Conservation (phyloP, 2,113 vertebrate genomes). For the Phyllostomus hastatus region DNA sequence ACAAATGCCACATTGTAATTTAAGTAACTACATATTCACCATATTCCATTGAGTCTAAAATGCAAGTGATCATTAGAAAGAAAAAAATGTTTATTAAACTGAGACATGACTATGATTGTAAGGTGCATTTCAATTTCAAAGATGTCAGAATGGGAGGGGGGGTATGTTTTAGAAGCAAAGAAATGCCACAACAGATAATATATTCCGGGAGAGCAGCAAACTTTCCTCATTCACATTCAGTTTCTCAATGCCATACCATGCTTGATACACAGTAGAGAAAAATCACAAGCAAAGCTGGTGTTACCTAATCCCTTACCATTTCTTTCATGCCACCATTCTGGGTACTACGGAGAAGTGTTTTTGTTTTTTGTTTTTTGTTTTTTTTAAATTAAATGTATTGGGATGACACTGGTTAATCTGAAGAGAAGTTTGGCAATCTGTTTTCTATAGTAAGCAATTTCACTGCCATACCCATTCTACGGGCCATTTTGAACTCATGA, state of each 20-base stretch:
- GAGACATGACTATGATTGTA: not conserved
- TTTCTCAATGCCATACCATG: not conserved
- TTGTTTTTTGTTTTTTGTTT: not conserved
- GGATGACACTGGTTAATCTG: not conserved
- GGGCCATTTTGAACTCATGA: not conserved
- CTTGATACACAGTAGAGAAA: not conserved
- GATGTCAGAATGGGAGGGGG: not conserved
- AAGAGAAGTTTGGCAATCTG: not conserved
- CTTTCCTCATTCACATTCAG: not conserved
- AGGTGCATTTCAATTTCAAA: conserved; percentile 8
- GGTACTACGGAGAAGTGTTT: not conserved
- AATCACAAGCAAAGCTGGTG: not conserved
- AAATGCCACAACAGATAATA: not conserved
- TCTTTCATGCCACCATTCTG: conserved; percentile 16
- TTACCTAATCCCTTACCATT: not conserved
- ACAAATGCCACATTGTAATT: not conserved
- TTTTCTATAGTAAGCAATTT: conserved; percentile 15
- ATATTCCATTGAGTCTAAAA: conserved; percentile 13
- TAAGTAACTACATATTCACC: not conserved
- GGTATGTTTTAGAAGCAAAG: not conserved
- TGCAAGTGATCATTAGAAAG: not conserved
- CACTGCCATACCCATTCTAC: not conserved
- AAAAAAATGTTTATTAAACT: conserved; percentile 22
- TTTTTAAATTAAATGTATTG: not conserved
- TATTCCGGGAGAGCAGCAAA: not conserved